These are phyloP conservation scores for Pelecanoides urinatrix DNA, from an alignment of 2,113 vertebrate genomes.

Conservation along the genomic window DNA sequence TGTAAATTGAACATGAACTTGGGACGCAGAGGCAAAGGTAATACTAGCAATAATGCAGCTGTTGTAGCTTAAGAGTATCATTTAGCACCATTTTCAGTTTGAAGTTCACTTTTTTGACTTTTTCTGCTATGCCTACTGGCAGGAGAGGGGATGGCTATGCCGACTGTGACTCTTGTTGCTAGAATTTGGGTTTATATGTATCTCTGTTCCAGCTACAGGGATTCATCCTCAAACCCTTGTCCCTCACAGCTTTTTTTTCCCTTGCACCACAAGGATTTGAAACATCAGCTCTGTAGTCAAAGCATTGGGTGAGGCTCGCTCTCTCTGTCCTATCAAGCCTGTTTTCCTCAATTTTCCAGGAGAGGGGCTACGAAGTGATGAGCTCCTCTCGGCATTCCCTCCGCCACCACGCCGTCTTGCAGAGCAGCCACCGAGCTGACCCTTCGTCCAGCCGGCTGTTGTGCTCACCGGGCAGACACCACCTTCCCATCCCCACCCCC, in stretches of 20 bases:
- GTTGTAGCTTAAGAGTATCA: background rate
- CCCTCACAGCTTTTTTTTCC: background rate
- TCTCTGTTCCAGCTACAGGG: background rate
- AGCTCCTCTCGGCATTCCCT: rapidly evolving
- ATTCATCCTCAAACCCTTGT: background rate
- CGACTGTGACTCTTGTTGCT: background rate
- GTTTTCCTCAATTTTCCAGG: background rate
- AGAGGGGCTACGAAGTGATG: background rate
- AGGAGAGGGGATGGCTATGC: background rate
- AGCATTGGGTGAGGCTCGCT: background rate
- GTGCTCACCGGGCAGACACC: background rate
- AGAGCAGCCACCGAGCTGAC: background rate
- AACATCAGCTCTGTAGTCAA: background rate
- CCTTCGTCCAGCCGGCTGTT: background rate
- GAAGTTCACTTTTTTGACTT: background rate
- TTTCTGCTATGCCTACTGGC: rapidly evolving
- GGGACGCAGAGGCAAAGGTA: background rate
- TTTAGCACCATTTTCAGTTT: background rate
- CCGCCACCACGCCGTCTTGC: rapidly evolving
- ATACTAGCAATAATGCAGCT: background rate
- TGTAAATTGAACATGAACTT: background rate
- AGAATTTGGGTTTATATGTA: background rate
- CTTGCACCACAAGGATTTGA: background rate
- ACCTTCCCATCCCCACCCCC: background rate
- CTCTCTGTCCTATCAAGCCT: background rate